Percentiles rank a stretch among this genome's conserved stretches.
phyloP scores from a whole-genome alignment of 2,797 vertebrate genomes.

The Acrossocheilus fasciatus region DNA sequence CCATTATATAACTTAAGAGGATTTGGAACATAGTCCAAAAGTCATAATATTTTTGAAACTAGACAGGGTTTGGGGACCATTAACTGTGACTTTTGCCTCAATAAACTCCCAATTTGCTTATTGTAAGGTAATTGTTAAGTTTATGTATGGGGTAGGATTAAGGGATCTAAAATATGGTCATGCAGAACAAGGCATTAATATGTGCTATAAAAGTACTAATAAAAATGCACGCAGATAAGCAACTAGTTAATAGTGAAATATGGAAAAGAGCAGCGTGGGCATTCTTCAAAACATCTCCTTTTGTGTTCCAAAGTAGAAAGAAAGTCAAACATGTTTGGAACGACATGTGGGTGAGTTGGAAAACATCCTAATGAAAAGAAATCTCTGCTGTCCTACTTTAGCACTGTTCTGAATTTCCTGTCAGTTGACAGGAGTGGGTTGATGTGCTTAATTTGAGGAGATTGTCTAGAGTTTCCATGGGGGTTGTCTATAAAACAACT shows the following conservation, averaged over 20 bases:
- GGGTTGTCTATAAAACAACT: slow-evolving; percentile 23
- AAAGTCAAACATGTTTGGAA: slow-evolving; percentile 9
- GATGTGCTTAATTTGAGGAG: slow-evolving; percentile 46
- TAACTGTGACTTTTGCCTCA: not conserved
- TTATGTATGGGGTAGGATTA: not conserved
- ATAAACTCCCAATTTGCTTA: not conserved
- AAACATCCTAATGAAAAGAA: slow-evolving; percentile 11
- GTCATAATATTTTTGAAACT: not conserved
- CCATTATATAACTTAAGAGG: no score
- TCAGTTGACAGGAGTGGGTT: slow-evolving; percentile 24
- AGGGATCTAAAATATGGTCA: not conserved
- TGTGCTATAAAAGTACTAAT: not conserved
- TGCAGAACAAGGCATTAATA: not conserved
- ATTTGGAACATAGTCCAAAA: not conserved
- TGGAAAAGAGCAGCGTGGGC: not conserved
- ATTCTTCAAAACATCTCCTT: not conserved
- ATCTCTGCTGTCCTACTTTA: slow-evolving; percentile 35
- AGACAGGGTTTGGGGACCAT: not conserved
- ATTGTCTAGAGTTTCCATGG: slow-evolving; percentile 30
- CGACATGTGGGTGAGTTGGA: slow-evolving; percentile 18
- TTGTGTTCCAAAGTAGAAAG: not conserved
- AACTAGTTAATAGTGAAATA: not conserved
- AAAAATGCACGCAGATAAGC: not conserved
- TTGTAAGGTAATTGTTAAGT: not conserved
- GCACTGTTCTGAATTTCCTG: slow-evolving; percentile 8